Evolutionary conservation across 1,140 invertebrate species (phyloP), one percentile per base, ranked within the genome.

Genomic region (Diploscapter pachys): DNA sequence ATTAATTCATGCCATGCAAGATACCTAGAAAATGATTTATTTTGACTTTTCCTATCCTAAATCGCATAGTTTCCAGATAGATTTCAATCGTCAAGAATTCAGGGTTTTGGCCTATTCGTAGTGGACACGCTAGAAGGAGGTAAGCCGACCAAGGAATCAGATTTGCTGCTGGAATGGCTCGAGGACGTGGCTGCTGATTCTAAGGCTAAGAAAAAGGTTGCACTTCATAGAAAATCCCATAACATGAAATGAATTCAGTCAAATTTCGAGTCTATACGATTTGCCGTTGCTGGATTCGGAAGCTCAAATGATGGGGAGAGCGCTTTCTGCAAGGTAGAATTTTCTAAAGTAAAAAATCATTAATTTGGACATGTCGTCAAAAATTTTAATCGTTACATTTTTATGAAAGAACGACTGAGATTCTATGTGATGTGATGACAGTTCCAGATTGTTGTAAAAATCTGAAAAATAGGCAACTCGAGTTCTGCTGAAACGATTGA

Each of bases 81-180:
- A 74, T 50, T 66, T n/a, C 50, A 52, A 9, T 13, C 11, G 64
- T 52, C 62, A 49, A 66, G 78, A 80, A 31, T 68, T 77, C 66
- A 79, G 73, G 78, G 78, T 63, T 63, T 79, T 51, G 63, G 64
- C 50, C 31, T 77, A 13, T 79, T 79, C 59, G 70, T 79, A 8
- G 55, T 69, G 8, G 72, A 74, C 52, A 77, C 71, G 9, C 50
- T 49, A 9, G 50, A 11, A 59, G 53, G 65, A 49, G 72, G 78
- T 8, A 63, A 75, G 8, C 75, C 76, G 11, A 63, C 67, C 6
- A 65, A 80, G 3, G 55, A 52, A 3, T 63, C 72, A 9, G 77
- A 78, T 53, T 79, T 76, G 78, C 74, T 79, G 56, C 51, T 79
- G 54, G 78, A 79, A 50, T 79, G 78, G 78, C 51, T 79, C 62